phyloP scores from a whole-genome alignment of 2,888 invertebrate species.

The Drosophila limbata region DNA sequence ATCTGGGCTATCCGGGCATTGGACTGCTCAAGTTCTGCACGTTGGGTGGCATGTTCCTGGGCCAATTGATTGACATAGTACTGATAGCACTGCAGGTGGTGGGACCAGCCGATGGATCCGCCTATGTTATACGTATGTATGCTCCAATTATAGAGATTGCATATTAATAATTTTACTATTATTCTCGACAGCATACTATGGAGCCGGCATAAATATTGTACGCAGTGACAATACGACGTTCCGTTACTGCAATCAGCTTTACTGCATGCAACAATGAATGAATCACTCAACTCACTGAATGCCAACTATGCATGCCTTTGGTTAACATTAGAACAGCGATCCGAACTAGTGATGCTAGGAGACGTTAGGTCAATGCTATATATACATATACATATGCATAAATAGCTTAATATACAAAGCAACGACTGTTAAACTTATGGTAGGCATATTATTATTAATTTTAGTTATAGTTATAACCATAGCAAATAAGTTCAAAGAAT shows the following conservation, averaged over 20 bases:
- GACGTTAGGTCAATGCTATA: conserved; percentile 61
- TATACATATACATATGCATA: conserved; percentile 37
- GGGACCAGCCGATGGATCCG: conserved; percentile 97
- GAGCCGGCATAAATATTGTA: conserved; percentile 93
- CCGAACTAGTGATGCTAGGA: conserved; percentile 58
- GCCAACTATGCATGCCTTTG: neutral
- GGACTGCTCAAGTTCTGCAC: conserved; percentile 98
- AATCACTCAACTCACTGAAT: neutral
- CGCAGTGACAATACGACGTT: conserved; percentile 94
- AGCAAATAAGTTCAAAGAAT: conserved; percentile 52
- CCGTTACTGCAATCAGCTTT: conserved; percentile 85
- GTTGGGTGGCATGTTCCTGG: conserved; percentile 97
- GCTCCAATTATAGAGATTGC: too few species aligned
- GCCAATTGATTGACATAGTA: conserved; percentile 97
- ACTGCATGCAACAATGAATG: conserved; percentile 52
- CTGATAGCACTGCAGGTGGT: conserved; percentile 91
- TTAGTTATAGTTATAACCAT: conserved; percentile 38
- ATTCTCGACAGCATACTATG: conserved; percentile 89
- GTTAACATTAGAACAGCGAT: conserved; percentile 28
- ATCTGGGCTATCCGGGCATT: conserved; percentile 98
- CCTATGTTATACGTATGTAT: conserved; percentile 91
- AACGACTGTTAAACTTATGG: conserved; percentile 67
- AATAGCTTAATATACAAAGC: conserved; percentile 62
- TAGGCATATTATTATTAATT: conserved; percentile 19
- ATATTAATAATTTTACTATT: too few species aligned